Evolutionary conservation across 2,888 invertebrate species (phyloP), one percentile per base, ranked within the genome.

Genomic region (Drosophila barbarae): DNA sequence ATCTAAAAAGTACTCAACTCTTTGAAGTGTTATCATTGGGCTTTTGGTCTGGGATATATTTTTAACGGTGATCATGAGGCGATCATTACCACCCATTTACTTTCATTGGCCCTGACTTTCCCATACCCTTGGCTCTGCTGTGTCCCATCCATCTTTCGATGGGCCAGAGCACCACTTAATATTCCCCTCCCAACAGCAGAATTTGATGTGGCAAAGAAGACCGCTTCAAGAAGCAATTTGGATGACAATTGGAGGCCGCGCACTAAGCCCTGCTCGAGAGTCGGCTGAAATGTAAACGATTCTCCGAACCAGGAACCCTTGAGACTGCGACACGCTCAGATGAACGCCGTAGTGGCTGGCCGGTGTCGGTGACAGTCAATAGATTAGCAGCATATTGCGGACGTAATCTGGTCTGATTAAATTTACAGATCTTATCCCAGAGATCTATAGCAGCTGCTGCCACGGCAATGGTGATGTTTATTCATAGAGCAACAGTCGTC

Each of bases 1-100:
- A 84, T 84, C 84, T 83, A 81, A 79, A 83, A 83, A 77, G 34
- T 70, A 73, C 69, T 28, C 13, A 32, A 5, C 13, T 6, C 5
- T 2, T 6, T 1, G 23, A 15, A 5, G 18, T 30, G 6, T 51
- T 69, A 59, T 72, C 49, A 51, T 41, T 50, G n/a, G 57, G 34
- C 4, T 6, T 8, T 23, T 3, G 21, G 35, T 5, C 3, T 10
- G 51, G 51, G 6, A 9, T 21, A 4, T 21, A 36, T 21, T 6
- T 30, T 18, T 32, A 47, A 9, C 18, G 13, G 46, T 5, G 32
- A 32, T 21, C 21, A 59, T 59, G 42, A 50, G 13, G 46, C 1
- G 46, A 32, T 32, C 21, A 59, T 61, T 59, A 61, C 32, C 50
- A 9, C 32, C 42, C 36, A 63, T 60, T 61, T 49, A 44, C 42